These are phyloP conservation scores for Limanda limanda DNA, from an alignment of 2,113 vertebrate genomes.

Conservation along the genomic window DNA sequence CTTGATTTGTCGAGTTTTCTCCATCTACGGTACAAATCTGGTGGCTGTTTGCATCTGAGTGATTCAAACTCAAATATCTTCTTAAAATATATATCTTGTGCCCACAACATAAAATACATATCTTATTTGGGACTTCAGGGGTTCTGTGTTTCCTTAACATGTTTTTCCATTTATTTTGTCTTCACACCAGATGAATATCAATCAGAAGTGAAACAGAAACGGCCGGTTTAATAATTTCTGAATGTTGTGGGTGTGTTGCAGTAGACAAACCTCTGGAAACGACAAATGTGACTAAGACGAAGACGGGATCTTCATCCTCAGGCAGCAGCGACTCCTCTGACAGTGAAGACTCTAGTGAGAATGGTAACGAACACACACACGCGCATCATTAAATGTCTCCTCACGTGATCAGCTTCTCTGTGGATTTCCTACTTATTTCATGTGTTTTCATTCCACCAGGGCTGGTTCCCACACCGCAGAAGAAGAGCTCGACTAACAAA, in stretches of 20 bases:
- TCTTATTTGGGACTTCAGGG: no score
- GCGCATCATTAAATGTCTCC: background rate
- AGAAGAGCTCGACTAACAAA: conserved; percentile 85
- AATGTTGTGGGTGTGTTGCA: conserved; percentile 48
- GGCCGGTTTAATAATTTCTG: background rate
- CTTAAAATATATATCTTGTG: no score
- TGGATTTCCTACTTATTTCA: background rate
- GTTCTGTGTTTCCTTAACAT: no score
- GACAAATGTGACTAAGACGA: conserved; percentile 87
- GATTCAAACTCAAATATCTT: no score
- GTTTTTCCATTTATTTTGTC: background rate
- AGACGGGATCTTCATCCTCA: conserved; percentile 92
- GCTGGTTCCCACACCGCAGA: conserved; percentile 87
- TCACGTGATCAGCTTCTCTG: background rate
- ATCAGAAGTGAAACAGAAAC: background rate
- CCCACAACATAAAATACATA: no score
- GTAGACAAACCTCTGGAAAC: conserved; percentile 87
- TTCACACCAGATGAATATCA: background rate
- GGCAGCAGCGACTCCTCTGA: conserved; percentile 93
- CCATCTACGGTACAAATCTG: no score
- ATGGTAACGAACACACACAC: conserved; percentile 78
- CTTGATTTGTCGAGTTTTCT: no score
- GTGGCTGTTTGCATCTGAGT: no score
- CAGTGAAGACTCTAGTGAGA: conserved; percentile 92
- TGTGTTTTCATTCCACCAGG: conserved; percentile 69